Base-by-base conservation (phyloP, 2,888 invertebrate species). In the Ennomos quercinarius region DNA sequence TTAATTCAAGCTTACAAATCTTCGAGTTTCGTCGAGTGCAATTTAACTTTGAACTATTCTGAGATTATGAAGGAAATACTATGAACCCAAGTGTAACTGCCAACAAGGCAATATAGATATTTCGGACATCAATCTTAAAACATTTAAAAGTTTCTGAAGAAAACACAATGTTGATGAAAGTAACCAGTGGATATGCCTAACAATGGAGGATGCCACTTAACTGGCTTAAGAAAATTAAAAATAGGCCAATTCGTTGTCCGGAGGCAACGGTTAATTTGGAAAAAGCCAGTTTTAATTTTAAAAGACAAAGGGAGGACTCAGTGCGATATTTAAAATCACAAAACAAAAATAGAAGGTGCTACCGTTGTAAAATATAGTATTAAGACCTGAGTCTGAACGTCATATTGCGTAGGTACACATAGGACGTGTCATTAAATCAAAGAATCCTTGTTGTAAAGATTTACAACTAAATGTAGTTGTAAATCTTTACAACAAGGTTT, bases 81-180 rank as follows among this genome's bases (percentile, higher is more conserved):
- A 54, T 58, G 48, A 60, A 68, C 64, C 63, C 59, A 67, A 61
- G n/a, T 9, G 56, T 57, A 13, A 66, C 49, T 57, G 54, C 57
- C 52, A 45, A 51, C 12, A 49, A 63, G 36, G 49, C 61, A 55
- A 64, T 60, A 57, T 41, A 44, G 52, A 50, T 76, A 76, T 78
- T 81, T 86, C 79, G 75, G 71, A 76, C 79, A 84, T 80, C 66
- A 77, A 86, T 84, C 86, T 79, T 70, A 78, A 84, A 86, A 82
- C 75, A 82, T 78, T 85, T 82, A 57, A 83, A 84, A 83, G 81
- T 70, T 67, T 74, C 82, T 81, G 84, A 86, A 86, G 86, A 86
- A 83, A 77, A 82, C 83, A 46, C 42, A 68, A 81, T 73, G 77
- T 80, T 58, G 75, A 66, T 71, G 76, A 73, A 67, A 76, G 78